Percentiles rank a stretch among this genome's conserved stretches.
Evolutionary conservation across 2,888 invertebrate species (phyloP).

Genomic region (Empis stercorea): DNA sequence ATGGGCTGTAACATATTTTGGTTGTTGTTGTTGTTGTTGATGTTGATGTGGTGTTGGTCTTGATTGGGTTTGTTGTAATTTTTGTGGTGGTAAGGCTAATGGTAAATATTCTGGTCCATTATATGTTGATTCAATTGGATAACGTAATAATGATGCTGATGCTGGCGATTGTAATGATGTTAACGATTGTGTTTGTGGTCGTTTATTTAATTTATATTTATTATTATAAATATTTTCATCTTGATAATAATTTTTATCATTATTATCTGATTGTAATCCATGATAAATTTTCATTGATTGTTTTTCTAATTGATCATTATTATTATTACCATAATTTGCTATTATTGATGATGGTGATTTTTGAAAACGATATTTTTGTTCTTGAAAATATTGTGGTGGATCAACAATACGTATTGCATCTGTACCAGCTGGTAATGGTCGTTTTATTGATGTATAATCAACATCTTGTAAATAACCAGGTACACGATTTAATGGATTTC

Average conservation of each 20-base stretch:
- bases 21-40: background rate
- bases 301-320: too few relatives aligned
- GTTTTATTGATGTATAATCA: conserved; percentile 6
- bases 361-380: conserved; percentile 16
- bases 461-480: conserved; percentile 23
- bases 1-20: conserved; percentile 13
- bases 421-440: background rate
- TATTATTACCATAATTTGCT: background rate
- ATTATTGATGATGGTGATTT: background rate
- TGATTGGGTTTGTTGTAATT: too few relatives aligned
- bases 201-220: background rate
- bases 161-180: background rate
- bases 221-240: background rate
- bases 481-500: conserved; percentile 17
- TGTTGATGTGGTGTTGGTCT: background rate
- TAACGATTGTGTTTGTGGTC: background rate
- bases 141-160: too few relatives aligned
- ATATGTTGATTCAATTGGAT: background rate
- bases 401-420: conserved; percentile 31
- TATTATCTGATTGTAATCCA: background rate
- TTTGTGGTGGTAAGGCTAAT: conserved; percentile 2
- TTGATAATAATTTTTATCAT: background rate
- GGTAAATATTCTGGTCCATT: conserved; percentile 1
- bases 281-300: background rate
- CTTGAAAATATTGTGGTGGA: conserved; percentile 26